These are phyloP conservation scores for Drosophila mercatorum DNA, from an alignment of 2,888 invertebrate genomes.

Conservation along the genomic window DNA sequence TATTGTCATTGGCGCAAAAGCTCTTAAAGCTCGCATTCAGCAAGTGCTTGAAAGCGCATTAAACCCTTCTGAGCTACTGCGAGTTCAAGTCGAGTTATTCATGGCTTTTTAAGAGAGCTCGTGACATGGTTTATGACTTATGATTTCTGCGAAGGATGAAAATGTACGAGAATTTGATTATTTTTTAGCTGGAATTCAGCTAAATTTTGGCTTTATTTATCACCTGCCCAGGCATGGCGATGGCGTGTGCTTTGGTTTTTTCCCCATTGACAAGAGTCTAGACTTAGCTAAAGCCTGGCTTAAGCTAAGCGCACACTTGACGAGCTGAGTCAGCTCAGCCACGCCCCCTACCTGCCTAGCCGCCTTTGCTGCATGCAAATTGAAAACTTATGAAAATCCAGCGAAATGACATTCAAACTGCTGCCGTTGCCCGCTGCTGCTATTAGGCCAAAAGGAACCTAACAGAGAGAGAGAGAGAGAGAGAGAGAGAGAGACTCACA, in stretches of 20 bases:
- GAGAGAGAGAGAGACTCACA: neutral
- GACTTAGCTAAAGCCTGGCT: neutral
- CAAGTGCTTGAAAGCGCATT: neutral
- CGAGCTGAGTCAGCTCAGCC: neutral
- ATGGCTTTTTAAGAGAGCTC: neutral
- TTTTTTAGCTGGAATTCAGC: constrained; percentile 11
- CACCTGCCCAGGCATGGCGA: neutral
- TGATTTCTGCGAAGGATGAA: constrained; percentile 8
- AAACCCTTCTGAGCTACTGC: neutral
- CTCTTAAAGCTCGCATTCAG: neutral
- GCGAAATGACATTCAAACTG: constrained; percentile 54
- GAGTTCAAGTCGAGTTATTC: neutral
- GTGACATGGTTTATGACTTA: neutral
- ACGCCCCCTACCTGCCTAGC: neutral
- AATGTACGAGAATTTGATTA: neutral
- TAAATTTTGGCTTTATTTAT: neutral
- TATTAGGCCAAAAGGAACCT: constrained; percentile 50
- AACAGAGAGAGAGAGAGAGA: constrained; percentile 5
- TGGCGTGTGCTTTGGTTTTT: neutral
- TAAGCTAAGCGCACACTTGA: neutral
- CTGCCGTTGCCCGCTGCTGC: constrained; percentile 24
- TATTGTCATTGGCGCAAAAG: no score
- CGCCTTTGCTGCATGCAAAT: neutral
- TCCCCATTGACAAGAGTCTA: neutral
- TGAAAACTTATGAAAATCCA: neutral